Conservation (phyloP, 1,140 invertebrate genomes). For the Laupala kohalensis region DNA sequence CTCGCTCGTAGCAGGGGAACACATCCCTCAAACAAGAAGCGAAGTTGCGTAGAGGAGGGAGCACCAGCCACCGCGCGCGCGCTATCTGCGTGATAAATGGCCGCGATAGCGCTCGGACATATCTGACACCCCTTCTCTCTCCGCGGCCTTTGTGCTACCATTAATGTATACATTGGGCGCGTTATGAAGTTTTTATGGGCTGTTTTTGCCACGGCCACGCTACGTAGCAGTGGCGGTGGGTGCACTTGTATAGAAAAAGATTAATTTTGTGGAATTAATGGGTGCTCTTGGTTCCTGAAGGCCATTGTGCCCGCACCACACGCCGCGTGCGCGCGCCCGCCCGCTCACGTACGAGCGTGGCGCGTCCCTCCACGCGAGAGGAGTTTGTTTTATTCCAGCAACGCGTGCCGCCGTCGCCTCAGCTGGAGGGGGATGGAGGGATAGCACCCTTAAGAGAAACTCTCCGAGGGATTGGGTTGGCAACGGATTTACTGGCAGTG, state of each 20-base stretch:
- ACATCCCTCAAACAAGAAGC: too few relatives aligned
- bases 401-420: too few relatives aligned
- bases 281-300: neutral
- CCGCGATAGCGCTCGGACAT: conserved; percentile 1
- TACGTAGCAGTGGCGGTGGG: neutral
- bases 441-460: too few relatives aligned
- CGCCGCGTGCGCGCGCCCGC: too few relatives aligned
- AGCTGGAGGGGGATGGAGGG: too few relatives aligned
- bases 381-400: too few relatives aligned
- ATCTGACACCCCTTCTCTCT: neutral
- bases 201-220: neutral
- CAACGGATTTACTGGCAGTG: too few relatives aligned
- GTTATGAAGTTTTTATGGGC: conserved; percentile 10
- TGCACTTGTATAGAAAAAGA: neutral
- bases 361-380: too few relatives aligned
- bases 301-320: neutral
- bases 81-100: conserved; percentile 9
- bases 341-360: too few relatives aligned
- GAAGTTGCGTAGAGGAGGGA: neutral
- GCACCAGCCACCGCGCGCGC: neutral
- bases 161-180: conserved; percentile 8
- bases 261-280: neutral
- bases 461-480: too few relatives aligned
- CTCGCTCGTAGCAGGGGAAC: too few relatives aligned
- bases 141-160: neutral